phyloP scores from a whole-genome alignment of 2,113 vertebrate species.

The Peromyscus californicus region DNA sequence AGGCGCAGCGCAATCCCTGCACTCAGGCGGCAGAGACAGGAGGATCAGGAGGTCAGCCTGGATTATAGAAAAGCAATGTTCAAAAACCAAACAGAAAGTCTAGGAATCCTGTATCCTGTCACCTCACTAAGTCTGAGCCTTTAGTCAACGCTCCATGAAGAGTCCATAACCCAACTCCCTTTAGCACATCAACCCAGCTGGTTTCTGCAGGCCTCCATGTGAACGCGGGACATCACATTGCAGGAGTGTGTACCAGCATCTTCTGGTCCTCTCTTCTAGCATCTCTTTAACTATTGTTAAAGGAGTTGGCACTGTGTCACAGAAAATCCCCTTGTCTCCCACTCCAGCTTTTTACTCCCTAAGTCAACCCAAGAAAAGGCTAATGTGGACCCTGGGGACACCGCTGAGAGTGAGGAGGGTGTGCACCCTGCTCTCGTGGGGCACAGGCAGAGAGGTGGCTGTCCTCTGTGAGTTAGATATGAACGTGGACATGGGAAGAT shows the following conservation, averaged over 20 bases:
- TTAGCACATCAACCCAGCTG: neutral
- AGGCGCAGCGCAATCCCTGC: neutral
- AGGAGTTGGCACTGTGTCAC: neutral
- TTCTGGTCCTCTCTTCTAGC: neutral
- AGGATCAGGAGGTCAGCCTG: neutral
- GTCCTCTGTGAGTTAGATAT: neutral
- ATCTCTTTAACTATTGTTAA: neutral
- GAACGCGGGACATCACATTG: neutral
- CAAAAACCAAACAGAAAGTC: neutral
- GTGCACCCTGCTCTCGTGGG: neutral
- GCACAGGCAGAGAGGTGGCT: neutral
- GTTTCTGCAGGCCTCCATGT: neutral
- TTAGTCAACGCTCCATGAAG: neutral
- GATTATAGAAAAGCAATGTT: neutral
- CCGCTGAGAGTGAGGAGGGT: neutral
- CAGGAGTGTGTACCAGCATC: neutral
- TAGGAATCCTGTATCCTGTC: neutral
- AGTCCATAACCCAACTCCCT: neutral
- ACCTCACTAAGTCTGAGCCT: neutral
- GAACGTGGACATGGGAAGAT: neutral
- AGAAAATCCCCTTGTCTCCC: neutral
- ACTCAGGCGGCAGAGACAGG: neutral
- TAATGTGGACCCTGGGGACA: too few species aligned
- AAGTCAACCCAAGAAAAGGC: neutral
- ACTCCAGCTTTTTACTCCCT: neutral